Evolutionary conservation across 2,113 vertebrate genomes (phyloP), one percentile per base, ranked within the genome.

Genomic region (Microtus richardsoni): DNA sequence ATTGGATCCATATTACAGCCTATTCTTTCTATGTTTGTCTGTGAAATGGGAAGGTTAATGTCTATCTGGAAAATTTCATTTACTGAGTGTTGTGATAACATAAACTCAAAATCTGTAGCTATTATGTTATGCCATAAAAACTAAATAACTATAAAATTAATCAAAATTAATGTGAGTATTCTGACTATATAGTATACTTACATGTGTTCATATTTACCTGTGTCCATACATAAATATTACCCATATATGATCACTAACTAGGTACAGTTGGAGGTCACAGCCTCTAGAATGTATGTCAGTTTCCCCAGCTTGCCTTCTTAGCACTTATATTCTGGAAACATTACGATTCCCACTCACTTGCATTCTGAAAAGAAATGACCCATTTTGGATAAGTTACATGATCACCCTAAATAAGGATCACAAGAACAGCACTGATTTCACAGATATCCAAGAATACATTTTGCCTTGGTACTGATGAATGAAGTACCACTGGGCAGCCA

Each of bases 301-400:
- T 83, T 52, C 10, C 54, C 5, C 24, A 83, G 7, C 70, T 66
- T 58, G 33, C 49, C 49, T 87, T 24, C 11, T n/a, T 92, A 39
- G 30, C 22, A 33, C 4, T 28, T 71, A 17, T 86, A 49, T 66
- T 94, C 13, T 14, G 33, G 14, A 84, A 39, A 62, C 84, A 62
- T 78, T 58, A 80, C n/a, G 30, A n/a, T 54, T 44, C 33, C 1
- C 39, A 82, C n/a, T 88, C 14, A 36, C 21, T 73, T 85, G 90
- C 30, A 86, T 47, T 64, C 39, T 75, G 60, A 70, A 52, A 90
- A 70, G 54, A 88, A 66, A 36, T 85, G 64, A 90, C 71, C 39
- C 33, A 66, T 36, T 78, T 90, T 87, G 30, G 54, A 28, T 90
- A 93, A 91, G 58, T 80, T 95, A 49, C n/a, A 13, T 82, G 52